Evolutionary conservation across 2,113 vertebrate species (phyloP), one percentile per base, ranked within the genome.

Genomic region (Bostrychus sinensis): DNA sequence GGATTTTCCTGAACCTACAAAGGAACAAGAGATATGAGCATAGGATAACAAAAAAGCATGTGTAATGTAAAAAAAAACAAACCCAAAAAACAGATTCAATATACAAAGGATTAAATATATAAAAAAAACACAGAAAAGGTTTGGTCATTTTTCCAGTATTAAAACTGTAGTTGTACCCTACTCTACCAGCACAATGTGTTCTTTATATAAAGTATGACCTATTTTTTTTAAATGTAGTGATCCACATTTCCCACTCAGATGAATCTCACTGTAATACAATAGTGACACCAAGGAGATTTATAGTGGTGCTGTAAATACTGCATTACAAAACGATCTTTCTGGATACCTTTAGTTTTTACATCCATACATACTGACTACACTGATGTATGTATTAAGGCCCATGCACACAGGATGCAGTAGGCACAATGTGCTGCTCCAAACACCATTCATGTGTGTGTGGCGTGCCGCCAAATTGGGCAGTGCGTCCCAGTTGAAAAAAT

Each of bases 1-100:
- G 0, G 97, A 99, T 85, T 99, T 99, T 62, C 97, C 97, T 16
- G 97, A 99, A n/a, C 97, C 97, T 99, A 83, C 5, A 71, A 14
- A 42, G 39, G 77, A 30, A 32, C 46, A 54, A 8, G 8, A 32
- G 5, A 51, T 16, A 50, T 10, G 26, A 30, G 25, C 23, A 50
- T 14, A 30, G n/a, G 13, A 51, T n/a, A n/a, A 51, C n/a, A n/a
- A 28, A 17, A 28, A 32, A 28, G 10, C 26, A 16, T 25, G 45
- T 6, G 45, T 16, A 28, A 9, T 7, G 23, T 9, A 26, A 51
- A 51, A 10, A n/a, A 51, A n/a, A n/a, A n/a, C n/a, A n/a, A n/a
- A n/a, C n/a, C n/a, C n/a, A 26, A 51, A 51, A 10, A n/a, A 51
- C 48, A n/a, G 14, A 10, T 28, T 51, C 14, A 28, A 51, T 30